A percentile compares a stretch with the other conserved stretches of the same genome.
phyloP scores from a whole-genome alignment of 2,888 invertebrate species.

The Schizotus pectinicornis region DNA sequence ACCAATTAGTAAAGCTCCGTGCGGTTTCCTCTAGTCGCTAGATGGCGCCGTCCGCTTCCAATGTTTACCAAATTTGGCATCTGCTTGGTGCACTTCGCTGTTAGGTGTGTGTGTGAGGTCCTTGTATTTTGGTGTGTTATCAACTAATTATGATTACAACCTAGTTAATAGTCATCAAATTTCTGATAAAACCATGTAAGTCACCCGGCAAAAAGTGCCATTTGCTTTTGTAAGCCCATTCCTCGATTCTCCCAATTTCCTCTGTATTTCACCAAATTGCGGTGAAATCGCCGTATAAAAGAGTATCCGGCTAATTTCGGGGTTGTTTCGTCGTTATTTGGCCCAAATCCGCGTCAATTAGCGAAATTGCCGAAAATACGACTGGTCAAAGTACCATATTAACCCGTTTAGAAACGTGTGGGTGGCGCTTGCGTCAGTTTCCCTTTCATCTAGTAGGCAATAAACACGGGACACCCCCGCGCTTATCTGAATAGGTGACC shows the following conservation, averaged over 20 bases:
- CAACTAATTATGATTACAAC: not conserved
- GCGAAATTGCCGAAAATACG: conserved; percentile 4
- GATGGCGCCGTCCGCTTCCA: not conserved
- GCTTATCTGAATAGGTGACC: conserved; percentile 9
- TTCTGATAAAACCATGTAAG: not conserved
- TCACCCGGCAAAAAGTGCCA: not conserved
- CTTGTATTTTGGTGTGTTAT: not conserved
- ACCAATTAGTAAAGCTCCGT: conserved; percentile 4
- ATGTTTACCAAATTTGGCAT: conserved; percentile 4
- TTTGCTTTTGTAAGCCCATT: not conserved
- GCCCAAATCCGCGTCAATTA: not conserved
- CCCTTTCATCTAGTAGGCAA: conserved; percentile 10
- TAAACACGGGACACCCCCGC: not conserved
- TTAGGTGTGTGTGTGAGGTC: not conserved
- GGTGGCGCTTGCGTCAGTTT: conserved; percentile 27
- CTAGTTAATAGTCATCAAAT: too few relatives aligned
- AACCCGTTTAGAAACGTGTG: conserved; percentile 13
- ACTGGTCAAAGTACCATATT: conserved; percentile 13
- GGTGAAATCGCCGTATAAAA: not conserved
- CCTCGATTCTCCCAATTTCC: not conserved
- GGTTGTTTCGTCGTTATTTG: too few relatives aligned
- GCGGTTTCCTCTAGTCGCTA: not conserved
- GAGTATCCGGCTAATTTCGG: not conserved
- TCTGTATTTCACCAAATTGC: not conserved
- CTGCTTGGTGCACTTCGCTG: not conserved